These are phyloP conservation scores for Pelochelys cantorii DNA, from an alignment of 2,797 vertebrate genomes.

Conservation along the genomic window DNA sequence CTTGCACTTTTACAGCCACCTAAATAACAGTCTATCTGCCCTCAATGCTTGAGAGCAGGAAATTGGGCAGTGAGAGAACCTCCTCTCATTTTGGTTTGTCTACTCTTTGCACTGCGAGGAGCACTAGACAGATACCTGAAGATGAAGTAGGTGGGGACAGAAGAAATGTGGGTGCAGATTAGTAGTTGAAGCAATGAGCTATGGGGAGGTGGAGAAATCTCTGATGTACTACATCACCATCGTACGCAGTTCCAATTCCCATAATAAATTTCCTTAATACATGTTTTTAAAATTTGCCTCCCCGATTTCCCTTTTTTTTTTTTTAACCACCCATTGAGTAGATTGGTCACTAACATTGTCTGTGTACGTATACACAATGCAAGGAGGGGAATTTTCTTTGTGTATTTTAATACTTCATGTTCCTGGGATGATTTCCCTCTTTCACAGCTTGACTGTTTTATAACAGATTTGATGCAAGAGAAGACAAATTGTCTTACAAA, in stretches of 20 bases:
- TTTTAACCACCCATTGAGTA: neutral
- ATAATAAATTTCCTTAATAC: neutral
- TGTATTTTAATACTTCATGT: constrained; percentile 69
- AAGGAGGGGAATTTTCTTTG: neutral
- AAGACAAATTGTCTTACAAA: constrained; percentile 81
- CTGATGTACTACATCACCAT: neutral
- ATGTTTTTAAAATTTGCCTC: neutral
- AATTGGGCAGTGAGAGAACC: accelerated
- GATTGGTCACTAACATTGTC: constrained; percentile 17
- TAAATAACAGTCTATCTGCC: neutral
- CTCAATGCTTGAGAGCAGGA: accelerated
- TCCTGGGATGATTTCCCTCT: constrained; percentile 75
- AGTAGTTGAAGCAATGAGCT: neutral
- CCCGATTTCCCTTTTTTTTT: neutral
- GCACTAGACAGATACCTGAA: neutral
- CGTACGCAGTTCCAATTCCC: neutral
- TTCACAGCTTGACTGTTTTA: constrained; percentile 83
- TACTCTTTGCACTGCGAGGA: neutral
- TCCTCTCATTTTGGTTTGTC: neutral
- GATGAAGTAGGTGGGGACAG: neutral
- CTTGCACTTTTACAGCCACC: neutral
- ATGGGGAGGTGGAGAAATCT: accelerated
- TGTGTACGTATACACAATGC: neutral
- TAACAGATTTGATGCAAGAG: constrained; percentile 80
- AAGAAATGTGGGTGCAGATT: neutral